Conservation (phyloP, 2,888 invertebrate species). For the Ischnura elegans region DNA sequence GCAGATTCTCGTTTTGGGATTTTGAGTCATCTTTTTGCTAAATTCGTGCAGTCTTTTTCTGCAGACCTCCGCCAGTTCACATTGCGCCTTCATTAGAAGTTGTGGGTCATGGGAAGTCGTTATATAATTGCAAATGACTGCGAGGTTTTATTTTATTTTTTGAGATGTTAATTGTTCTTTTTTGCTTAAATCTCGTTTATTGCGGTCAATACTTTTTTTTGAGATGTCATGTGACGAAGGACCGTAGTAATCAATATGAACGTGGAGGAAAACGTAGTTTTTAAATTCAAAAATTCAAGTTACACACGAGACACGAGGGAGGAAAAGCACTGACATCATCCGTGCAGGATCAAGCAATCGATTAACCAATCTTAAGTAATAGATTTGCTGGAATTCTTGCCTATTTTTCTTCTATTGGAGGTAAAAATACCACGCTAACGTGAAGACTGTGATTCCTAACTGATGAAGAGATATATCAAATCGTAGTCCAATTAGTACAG, state of each 20-base stretch:
- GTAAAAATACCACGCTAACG: no score
- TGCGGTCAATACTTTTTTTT: neutral
- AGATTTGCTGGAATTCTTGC: no score
- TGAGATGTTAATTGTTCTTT: neutral
- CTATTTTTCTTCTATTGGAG: no score
- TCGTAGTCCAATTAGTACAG: no score
- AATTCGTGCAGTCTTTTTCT: neutral
- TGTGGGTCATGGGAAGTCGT: slow-evolving; percentile 17
- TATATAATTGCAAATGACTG: neutral
- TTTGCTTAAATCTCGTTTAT: neutral
- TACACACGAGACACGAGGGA: no score
- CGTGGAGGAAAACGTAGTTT: neutral
- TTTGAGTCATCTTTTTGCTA: neutral
- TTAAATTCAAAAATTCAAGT: no score
- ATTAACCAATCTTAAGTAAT: no score
- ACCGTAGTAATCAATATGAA: neutral
- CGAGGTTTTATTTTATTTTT: neutral
- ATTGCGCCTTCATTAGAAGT: slow-evolving; percentile 1
- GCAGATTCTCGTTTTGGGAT: neutral
- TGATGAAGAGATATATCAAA: no score
- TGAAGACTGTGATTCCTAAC: no score
- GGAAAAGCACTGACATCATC: no score
- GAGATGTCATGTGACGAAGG: neutral
- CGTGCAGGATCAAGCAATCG: no score
- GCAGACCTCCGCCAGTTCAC: neutral